A percentile compares a stretch with the other conserved stretches of the same genome.
Conservation (phyloP, 2,113 vertebrate species). For the Clarias magur region DNA sequence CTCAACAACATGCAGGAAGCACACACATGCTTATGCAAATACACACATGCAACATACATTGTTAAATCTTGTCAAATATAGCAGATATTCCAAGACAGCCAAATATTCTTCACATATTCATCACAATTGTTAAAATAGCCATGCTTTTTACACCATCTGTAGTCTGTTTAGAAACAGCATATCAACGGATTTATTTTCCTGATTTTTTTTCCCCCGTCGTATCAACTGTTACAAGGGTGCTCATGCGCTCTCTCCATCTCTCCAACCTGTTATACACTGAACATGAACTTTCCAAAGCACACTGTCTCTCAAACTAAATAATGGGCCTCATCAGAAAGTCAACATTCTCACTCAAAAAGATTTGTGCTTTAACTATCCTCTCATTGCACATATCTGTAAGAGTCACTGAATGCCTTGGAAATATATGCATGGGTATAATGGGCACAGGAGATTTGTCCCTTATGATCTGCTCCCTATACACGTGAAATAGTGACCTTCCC, state of each 20-base stretch:
- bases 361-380: conserved; percentile 13
- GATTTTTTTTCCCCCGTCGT: conserved; percentile 14
- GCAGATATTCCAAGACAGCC: neutral
- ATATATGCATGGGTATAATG: neutral
- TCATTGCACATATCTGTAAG: conserved; percentile 42
- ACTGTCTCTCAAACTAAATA: conserved; percentile 40
- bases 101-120: conserved; percentile 4
- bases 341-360: conserved; percentile 10
- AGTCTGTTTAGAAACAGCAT: neutral
- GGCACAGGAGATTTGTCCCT: neutral
- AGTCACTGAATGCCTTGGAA: conserved; percentile 26
- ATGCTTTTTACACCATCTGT: conserved; percentile 20
- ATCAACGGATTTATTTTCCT: conserved; percentile 26
- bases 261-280: conserved; percentile 23
- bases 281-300: conserved; percentile 31
- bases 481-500: conserved; percentile 42
- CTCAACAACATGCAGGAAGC: neutral
- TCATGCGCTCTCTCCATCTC: conserved; percentile 6
- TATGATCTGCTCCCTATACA: conserved; percentile 32
- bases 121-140: conserved; percentile 22
- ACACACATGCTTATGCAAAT: conserved; percentile 17
- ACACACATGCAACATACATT: neutral
- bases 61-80: neutral
- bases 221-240: conserved; percentile 32
- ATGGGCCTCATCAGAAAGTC: conserved; percentile 14